Percentiles rank a stretch among this genome's conserved stretches.
phyloP scores from a whole-genome alignment of 2,113 vertebrate genomes.

The Oreochromis spilurus region DNA sequence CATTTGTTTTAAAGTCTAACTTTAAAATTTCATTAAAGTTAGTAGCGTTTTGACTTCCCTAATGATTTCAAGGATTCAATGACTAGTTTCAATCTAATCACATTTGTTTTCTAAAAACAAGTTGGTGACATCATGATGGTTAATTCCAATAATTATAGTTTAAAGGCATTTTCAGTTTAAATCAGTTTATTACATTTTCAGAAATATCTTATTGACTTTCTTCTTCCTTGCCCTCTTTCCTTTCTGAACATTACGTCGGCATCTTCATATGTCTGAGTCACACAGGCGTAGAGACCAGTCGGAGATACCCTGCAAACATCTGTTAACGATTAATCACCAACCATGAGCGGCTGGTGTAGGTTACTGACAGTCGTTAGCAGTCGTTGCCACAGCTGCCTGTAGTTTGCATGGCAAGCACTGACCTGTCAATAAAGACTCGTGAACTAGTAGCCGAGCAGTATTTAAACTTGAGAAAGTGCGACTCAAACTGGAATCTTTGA shows the following conservation, averaged over 20 bases:
- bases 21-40: too few species aligned
- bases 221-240: too few species aligned
- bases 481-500: neutral
- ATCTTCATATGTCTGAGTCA: neutral
- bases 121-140: rapidly evolving
- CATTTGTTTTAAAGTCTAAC: neutral
- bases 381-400: neutral
- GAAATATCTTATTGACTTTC: neutral
- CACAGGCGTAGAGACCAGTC: neutral
- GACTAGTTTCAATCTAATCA: neutral
- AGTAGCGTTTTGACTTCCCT: neutral
- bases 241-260: neutral
- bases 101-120: neutral
- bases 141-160: neutral
- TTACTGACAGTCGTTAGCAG: neutral
- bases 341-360: neutral
- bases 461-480: neutral
- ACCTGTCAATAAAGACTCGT: neutral
- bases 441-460: neutral
- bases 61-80: neutral
- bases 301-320: neutral
- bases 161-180: neutral
- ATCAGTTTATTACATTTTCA: neutral
- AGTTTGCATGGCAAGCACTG: neutral
- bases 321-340: neutral